Conservation (phyloP, 2,113 vertebrate genomes). For the Etheostoma cragini region DNA sequence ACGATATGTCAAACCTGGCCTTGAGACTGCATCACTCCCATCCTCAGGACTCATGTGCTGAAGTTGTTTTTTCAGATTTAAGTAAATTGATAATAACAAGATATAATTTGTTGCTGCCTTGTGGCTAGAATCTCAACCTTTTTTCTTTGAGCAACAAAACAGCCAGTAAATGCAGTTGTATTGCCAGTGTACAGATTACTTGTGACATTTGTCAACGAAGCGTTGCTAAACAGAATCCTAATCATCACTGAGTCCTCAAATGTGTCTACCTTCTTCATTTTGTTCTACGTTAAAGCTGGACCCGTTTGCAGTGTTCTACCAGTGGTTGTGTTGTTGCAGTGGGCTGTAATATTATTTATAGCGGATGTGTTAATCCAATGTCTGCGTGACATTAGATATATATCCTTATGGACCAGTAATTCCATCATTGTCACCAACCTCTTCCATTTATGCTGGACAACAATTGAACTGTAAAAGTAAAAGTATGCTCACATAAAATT, state of each 20-base stretch:
- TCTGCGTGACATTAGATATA: conserved; percentile 26
- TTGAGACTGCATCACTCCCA: neutral
- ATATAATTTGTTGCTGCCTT: neutral
- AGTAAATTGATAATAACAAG: neutral
- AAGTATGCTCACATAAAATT: conserved; percentile 13
- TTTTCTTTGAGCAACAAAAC: conserved; percentile 1
- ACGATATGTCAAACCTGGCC: neutral
- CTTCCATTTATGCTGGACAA: neutral
- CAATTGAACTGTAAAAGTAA: conserved; percentile 6
- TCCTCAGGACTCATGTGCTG: neutral
- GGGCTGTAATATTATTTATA: conserved; percentile 10
- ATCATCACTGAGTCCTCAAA: neutral
- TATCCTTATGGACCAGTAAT: conserved; percentile 37
- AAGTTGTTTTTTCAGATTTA: neutral
- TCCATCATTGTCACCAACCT: conserved; percentile 6
- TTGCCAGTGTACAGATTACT: neutral
- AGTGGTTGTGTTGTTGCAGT: neutral
- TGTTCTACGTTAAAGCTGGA: neutral
- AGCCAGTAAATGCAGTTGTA: neutral
- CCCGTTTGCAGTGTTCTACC: neutral
- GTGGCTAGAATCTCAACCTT: neutral
- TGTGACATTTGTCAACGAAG: neutral
- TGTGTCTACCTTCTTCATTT: neutral
- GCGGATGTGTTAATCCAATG: conserved; percentile 2
- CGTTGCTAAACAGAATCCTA: neutral